Evolutionary conservation across 2,888 invertebrate species (phyloP).

Genomic region (Choristoneura rosaceana): DNA sequence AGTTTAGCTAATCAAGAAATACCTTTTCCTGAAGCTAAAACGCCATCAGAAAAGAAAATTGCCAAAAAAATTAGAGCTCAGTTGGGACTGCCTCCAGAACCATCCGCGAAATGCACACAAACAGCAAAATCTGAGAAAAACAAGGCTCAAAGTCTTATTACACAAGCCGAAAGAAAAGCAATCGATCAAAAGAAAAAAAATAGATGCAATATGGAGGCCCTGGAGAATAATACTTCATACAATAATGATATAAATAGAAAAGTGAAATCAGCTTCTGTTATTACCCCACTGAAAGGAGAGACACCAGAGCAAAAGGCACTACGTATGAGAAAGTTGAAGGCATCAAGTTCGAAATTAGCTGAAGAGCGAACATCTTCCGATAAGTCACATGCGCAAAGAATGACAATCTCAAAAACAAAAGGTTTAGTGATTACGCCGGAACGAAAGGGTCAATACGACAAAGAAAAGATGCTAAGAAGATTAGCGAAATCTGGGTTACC

Average conservation of each 20-base stretch:
- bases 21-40: conserved; percentile 14
- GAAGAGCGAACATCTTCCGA: conserved; percentile 17
- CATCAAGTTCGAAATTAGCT: neutral
- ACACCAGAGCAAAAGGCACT: neutral
- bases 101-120: neutral
- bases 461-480: neutral
- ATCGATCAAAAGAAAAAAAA: neutral
- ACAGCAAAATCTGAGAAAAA: neutral
- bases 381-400: neutral
- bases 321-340: neutral
- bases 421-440: neutral
- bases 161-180: neutral
- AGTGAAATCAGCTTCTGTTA: conserved; percentile 31
- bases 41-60: conserved; percentile 31
- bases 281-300: neutral
- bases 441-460: neutral
- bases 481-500: conserved; percentile 5
- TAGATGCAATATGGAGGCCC: conserved; percentile 44
- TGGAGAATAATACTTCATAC: conserved; percentile 38
- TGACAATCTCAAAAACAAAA: conserved; percentile 1
- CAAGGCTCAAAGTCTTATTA: conserved; percentile 44
- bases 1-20: neutral
- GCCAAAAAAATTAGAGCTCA: neutral
- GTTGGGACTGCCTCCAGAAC: neutral
- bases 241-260: conserved; percentile 18